phyloP scores from a whole-genome alignment of 2,113 vertebrate genomes.

The Pimephales promelas region DNA sequence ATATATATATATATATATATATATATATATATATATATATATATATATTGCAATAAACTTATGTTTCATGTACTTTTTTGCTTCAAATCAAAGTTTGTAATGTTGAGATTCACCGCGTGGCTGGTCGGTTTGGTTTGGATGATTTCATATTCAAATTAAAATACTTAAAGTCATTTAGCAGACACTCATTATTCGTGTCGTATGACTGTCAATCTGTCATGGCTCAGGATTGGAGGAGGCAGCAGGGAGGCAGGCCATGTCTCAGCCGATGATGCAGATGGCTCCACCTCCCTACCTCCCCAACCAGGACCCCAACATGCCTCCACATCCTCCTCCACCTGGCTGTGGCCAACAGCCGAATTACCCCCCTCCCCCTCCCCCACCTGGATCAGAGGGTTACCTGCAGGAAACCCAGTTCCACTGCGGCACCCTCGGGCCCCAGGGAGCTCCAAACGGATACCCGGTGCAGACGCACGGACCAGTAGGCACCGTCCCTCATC shows the following conservation, averaged over 20 bases:
- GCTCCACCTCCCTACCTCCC: conserved; percentile 85
- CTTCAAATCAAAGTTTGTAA: too few relatives aligned
- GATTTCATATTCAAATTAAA: too few relatives aligned
- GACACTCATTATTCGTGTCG: conserved; percentile 12
- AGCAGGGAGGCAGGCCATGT: conserved; percentile 77
- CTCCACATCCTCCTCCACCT: conserved; percentile 71
- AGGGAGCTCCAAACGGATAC: conserved; percentile 82
- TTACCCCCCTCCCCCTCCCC: conserved; percentile 76
- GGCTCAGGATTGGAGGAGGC: conserved; percentile 81
- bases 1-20: too few relatives aligned
- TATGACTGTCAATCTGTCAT: neutral
- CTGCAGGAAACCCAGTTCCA: conserved; percentile 83
- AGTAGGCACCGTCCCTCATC: conserved; percentile 75
- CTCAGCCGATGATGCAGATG: conserved; percentile 65
- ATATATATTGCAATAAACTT: too few relatives aligned
- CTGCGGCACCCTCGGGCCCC: conserved; percentile 65
- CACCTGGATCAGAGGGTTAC: conserved; percentile 73
- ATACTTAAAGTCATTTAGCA: too few relatives aligned
- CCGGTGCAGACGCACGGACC: conserved; percentile 84
- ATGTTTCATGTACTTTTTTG: too few relatives aligned
- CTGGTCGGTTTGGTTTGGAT: too few relatives aligned
- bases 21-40: too few relatives aligned
- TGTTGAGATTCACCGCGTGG: too few relatives aligned
- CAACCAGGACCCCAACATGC: conserved; percentile 72
- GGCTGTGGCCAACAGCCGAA: conserved; percentile 71